Evolutionary conservation across 2,888 invertebrate genomes (phyloP), one percentile per base, ranked within the genome.

Genomic region (Notodonta dromedarius): DNA sequence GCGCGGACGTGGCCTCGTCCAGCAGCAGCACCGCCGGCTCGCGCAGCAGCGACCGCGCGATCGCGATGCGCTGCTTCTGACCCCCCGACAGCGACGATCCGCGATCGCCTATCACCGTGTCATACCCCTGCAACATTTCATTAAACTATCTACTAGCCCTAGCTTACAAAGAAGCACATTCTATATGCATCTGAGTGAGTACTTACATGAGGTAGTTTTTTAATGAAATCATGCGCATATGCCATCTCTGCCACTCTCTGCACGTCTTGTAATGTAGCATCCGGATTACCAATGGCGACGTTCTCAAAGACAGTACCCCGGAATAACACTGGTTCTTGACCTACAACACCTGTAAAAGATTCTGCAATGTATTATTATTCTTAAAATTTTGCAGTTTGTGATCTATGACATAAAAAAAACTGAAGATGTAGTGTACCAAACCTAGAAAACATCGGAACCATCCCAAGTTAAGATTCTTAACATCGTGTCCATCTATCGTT

Each of bases 251-350:
- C 96, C 0, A 96, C 96, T 60, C 93, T 90, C 80, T 95, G 94
- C 60, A 97, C 95, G 67, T 96, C 96, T 61, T 95, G 94, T 66
- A 94, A 90, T 0, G 95, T 94, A 14, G 95, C 95, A 59, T 93
- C 92, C 11, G 95, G 95, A 69, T 94, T 94, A 9, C 98, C 97
- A 78, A 97, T 97, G 4, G 96, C 89, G 62, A 95, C 95, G 69
- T 95, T 95, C 54, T 95, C 94, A 11, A 94, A 93, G 68, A 98
- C 97, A 14, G 96, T 96, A 48, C 96, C 96, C 66, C 96, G 96
- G 89, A 98, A 98, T 6, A 98, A 91, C 2, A 96, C 96, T 0
- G 97, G 98, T 74, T 98, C 98, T 87, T 98, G 98, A 0, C 97
- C 96, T 8, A 98, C 98, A 14, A 98, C 95, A 54, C 97, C 92